Conservation (phyloP, 2,113 vertebrate species). For the Equus przewalskii region DNA sequence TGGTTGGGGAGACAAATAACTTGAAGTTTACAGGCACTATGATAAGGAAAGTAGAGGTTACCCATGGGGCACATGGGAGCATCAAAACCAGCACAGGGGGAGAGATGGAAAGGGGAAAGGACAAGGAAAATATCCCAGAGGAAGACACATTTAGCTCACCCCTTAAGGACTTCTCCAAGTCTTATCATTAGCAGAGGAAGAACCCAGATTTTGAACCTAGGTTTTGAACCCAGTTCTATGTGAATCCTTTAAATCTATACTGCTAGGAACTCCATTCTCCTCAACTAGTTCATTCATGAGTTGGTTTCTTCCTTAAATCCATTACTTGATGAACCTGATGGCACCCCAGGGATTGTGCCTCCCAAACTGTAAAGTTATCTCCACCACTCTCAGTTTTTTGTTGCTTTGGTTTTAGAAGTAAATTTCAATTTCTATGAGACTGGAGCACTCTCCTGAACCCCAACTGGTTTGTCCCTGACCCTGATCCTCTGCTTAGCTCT, state of each 20-base stretch:
- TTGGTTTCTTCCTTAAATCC: background rate
- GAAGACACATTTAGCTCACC: background rate
- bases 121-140: background rate
- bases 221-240: background rate
- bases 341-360: background rate
- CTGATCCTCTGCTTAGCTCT: background rate
- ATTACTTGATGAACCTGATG: background rate
- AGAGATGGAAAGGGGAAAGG: background rate
- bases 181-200: background rate
- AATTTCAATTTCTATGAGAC: conserved; percentile 37
- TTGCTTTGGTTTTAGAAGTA: background rate
- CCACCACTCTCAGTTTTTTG: background rate
- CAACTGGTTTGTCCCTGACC: background rate
- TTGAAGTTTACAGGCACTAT: background rate
- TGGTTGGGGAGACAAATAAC: background rate
- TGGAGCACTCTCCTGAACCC: background rate
- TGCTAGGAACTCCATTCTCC: background rate
- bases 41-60: background rate
- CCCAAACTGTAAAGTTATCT: background rate
- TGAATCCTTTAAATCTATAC: background rate
- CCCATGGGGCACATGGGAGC: too few species aligned
- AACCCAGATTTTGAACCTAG: background rate
- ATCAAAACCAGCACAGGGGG: background rate
- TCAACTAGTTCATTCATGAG: background rate
- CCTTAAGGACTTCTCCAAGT: background rate